Evolutionary conservation across 1,140 invertebrate species (phyloP).

Genomic region (Spodoptera frugiperda): DNA sequence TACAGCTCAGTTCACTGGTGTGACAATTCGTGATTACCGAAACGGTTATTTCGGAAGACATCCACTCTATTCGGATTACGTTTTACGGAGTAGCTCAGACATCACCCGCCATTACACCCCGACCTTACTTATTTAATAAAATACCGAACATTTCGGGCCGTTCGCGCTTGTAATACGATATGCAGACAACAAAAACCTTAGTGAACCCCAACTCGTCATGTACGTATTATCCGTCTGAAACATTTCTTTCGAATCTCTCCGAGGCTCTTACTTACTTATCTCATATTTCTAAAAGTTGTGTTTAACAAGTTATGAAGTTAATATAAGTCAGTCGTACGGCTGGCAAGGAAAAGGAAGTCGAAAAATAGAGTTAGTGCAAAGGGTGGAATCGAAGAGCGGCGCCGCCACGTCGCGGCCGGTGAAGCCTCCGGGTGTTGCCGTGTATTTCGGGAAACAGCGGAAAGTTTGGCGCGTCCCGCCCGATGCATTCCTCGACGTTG

Average conservation of each 20-base stretch:
- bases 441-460: constrained; percentile 62
- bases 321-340: constrained; percentile 72
- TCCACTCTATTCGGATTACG: constrained; percentile 64
- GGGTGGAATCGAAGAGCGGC: constrained; percentile 66
- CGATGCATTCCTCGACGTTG: constrained; percentile 56
- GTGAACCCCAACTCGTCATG: constrained; percentile 38
- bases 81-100: constrained; percentile 57
- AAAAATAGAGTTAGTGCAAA: constrained; percentile 72
- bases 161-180: constrained; percentile 52
- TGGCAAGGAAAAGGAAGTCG: constrained; percentile 68
- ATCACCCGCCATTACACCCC: constrained; percentile 51
- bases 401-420: constrained; percentile 57
- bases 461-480: constrained; percentile 49
- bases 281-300: constrained; percentile 77
- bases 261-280: constrained; percentile 62
- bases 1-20: constrained; percentile 78
- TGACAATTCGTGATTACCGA: constrained; percentile 79
- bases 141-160: constrained; percentile 49
- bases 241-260: constrained; percentile 58
- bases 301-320: constrained; percentile 79
- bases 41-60: constrained; percentile 74
- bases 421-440: constrained; percentile 40
- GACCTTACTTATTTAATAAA: constrained; percentile 59
- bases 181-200: constrained; percentile 47
- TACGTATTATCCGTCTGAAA: constrained; percentile 48